Evolutionary conservation across 1,140 invertebrate genomes (phyloP), one percentile per base, ranked within the genome.

Genomic region (Andricus grossulariae): DNA sequence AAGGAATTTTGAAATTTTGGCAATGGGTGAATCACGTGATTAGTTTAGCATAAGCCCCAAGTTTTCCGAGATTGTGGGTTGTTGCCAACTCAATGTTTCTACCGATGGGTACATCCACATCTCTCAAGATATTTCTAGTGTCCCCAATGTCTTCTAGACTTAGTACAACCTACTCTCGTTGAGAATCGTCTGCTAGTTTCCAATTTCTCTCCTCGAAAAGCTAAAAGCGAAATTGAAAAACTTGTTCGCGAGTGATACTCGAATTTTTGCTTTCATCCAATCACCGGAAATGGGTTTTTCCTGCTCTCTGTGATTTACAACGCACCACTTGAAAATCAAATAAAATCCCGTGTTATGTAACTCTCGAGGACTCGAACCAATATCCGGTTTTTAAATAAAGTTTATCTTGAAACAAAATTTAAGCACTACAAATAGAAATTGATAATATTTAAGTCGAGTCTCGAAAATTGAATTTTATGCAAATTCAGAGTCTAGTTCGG

Each of bases 61-160:
- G 32, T 66, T 66, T 50, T 77, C 78, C 25, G 52, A 49, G 75
- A 79, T 85, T 71, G 76, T 80, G 82, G 78, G 80, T 83, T 84
- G 82, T 78, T 85, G 84, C 84, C 83, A 85, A 85, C 76, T 80
- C n/a, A 51, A 50, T n/a, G 57, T 60, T 55, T 80, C 60, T 45
- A 71, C 72, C 25, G 45, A 75, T 77, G 76, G 52, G 52, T 54
- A 75, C 74, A 32, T 32, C 25, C 25, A 80, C 74, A 55, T 76
- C 39, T 66, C 71, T 19, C 50, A 39, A 57, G 49, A 50, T 72
- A 72, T 72, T 72, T 72, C 71, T 50, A 72, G 71, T 57, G 19
- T 57, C 39, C 39, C 39, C 39, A 45, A 66, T 45, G n/a, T 39
- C 21, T 66, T 66, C 54, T 19, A 5, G 57, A 32, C 60, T 66